Evolutionary conservation across 2,888 invertebrate genomes (phyloP).

Genomic region (Fabriciana adippe): DNA sequence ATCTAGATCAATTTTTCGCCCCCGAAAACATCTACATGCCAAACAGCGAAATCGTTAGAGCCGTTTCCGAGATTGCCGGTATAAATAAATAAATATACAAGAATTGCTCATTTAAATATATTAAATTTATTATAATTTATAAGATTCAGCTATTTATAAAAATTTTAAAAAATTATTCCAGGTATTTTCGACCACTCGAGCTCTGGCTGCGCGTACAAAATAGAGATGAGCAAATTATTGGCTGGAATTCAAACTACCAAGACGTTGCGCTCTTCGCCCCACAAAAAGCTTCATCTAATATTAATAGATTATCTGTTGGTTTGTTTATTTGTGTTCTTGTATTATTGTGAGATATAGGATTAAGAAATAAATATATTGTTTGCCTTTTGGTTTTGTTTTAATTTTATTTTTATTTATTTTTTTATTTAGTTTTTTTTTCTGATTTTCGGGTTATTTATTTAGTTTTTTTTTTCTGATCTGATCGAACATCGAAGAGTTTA

Average conservation of each 20-base stretch:
- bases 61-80: too few relatives aligned
- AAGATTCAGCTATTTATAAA: neutral
- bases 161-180: slow-evolving; percentile 38
- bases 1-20: too few relatives aligned
- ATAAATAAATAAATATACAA: too few relatives aligned
- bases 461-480: too few relatives aligned
- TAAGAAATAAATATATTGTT: slow-evolving; percentile 10
- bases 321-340: slow-evolving; percentile 25
- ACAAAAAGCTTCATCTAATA: slow-evolving; percentile 45
- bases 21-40: too few relatives aligned
- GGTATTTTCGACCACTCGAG: slow-evolving; percentile 90
- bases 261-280: slow-evolving; percentile 84
- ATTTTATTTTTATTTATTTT: too few relatives aligned
- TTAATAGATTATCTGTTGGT: slow-evolving; percentile 17
- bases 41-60: too few relatives aligned
- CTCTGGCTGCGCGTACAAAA: slow-evolving; percentile 90
- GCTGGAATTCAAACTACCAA: slow-evolving; percentile 87
- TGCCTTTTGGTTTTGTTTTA: neutral
- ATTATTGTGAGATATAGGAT: slow-evolving; percentile 12
- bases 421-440: neutral
- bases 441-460: neutral
- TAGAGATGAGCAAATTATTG: slow-evolving; percentile 86
- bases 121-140: too few relatives aligned
- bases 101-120: too few relatives aligned
- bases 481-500: too few relatives aligned